Base-by-base conservation (phyloP, 2,113 vertebrate species). In the Heptranchias perlo region DNA sequence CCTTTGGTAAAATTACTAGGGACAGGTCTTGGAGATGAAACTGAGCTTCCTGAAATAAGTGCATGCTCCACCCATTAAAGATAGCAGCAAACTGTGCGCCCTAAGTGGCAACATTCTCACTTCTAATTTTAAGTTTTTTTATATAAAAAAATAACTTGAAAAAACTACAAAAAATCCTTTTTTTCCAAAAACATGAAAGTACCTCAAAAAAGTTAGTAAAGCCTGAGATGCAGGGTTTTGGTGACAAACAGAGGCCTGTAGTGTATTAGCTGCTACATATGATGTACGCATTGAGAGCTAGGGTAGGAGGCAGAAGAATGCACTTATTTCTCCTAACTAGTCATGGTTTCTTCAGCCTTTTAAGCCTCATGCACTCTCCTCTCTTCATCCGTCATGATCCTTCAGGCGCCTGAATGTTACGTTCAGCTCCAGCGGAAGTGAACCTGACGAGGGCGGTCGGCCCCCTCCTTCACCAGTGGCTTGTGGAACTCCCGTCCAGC, bases 141-240 rank as follows among this genome's bases (percentile, higher is more conserved):
- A 99, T 98, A 98, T 99, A 99, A 98, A 99, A 99, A 99, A 99
- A 99, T 99, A 99, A 99, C 98, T 98, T 98, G 98, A 98, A 98
- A 98, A 98, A 99, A 98, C 98, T 99, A 99, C 98, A 99, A 99
- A 99, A 98, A 98, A 99, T 98, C 98, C 97, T 98, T 98, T 98
- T 98, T 98, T 98, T 98, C 98, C 97, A 97, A 98, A 98, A 99
- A 99, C 98, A 99, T 98, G 98, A 99, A 99, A 98, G 99, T 99
- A 99, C 99, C 99, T 99, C 98, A 99, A 99, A 99, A 99, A 98
- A 97, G 97, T 98, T 98, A 98, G 97, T 97, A 98, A 97, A 99
- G 99, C 99, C 99, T 99, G 99, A 99, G 99, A 99, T 99, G 99
- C 98, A 98, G 98, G 98, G 98, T 98, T 98, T 98, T 98, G 98